A percentile compares a stretch with the other conserved stretches of the same genome.
Evolutionary conservation across 2,113 vertebrate species (phyloP).

Genomic region (Dromas ardeola): DNA sequence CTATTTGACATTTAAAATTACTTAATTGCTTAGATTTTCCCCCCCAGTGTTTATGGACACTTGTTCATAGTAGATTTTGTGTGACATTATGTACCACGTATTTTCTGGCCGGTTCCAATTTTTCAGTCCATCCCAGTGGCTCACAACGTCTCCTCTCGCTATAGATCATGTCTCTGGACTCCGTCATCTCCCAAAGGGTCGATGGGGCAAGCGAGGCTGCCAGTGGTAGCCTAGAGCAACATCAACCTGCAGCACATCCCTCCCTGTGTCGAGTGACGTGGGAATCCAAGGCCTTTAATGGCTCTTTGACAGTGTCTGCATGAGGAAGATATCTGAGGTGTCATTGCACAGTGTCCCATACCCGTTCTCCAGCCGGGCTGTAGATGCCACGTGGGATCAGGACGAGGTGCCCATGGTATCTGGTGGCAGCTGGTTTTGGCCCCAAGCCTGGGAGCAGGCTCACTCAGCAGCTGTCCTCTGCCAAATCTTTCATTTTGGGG

Average conservation of each 20-base stretch:
- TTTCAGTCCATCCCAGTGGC: not conserved
- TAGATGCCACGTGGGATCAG: not conserved
- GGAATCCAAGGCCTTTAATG: accelerated
- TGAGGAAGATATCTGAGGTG: accelerated
- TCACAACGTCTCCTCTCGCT: not conserved
- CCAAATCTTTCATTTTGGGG: not conserved
- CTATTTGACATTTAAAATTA: conserved; percentile 21
- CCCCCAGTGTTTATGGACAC: not conserved
- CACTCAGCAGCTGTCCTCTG: not conserved
- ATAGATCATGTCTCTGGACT: too few species aligned
- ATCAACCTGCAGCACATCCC: not conserved
- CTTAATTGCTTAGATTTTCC: conserved; percentile 32
- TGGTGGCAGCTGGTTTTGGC: not conserved
- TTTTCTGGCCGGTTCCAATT: not conserved
- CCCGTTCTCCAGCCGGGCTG: accelerated
- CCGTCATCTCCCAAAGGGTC: accelerated
- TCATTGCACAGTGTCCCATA: accelerated
- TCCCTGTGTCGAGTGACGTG: accelerated
- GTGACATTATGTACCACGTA: not conserved
- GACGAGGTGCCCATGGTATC: not conserved
- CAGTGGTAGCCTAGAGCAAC: not conserved
- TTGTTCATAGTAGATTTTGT: not conserved
- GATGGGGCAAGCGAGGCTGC: accelerated
- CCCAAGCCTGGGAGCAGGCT: not conserved
- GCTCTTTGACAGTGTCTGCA: not conserved